phyloP scores from a whole-genome alignment of 2,797 vertebrate species.

The Orientallactaga sibirica region DNA sequence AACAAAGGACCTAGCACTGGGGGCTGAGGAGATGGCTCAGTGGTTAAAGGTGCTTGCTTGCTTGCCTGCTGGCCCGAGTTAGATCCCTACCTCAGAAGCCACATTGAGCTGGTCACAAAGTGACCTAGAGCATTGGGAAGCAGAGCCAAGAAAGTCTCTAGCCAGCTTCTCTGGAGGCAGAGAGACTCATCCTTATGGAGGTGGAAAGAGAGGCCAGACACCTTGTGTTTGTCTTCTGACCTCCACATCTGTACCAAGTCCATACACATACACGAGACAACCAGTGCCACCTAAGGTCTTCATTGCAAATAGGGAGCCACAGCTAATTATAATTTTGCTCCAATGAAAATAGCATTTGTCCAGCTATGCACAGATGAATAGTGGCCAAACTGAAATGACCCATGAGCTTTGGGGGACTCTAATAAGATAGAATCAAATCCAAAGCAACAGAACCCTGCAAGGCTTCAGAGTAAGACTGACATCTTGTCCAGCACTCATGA shows the following conservation, averaged over 20 bases:
- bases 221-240: too few species aligned
- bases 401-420: not conserved
- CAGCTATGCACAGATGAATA: not conserved
- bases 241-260: too few species aligned
- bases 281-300: not conserved
- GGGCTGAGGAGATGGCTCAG: not conserved
- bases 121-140: too few species aligned
- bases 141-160: too few species aligned
- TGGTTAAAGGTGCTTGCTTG: not conserved
- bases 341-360: not conserved
- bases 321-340: not conserved
- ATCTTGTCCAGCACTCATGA: not conserved
- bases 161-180: too few species aligned
- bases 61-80: not conserved
- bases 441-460: not conserved
- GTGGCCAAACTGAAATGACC: not conserved
- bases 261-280: not conserved
- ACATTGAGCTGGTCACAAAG: too few species aligned
- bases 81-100: not conserved
- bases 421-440: not conserved
- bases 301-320: not conserved
- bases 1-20: not conserved
- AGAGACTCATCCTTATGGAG: too few species aligned
- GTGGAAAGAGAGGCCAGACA: too few species aligned
- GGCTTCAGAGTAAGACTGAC: not conserved